Evolutionary conservation across 2,888 invertebrate species (phyloP).

Genomic region (Neoaliturus tenellus): DNA sequence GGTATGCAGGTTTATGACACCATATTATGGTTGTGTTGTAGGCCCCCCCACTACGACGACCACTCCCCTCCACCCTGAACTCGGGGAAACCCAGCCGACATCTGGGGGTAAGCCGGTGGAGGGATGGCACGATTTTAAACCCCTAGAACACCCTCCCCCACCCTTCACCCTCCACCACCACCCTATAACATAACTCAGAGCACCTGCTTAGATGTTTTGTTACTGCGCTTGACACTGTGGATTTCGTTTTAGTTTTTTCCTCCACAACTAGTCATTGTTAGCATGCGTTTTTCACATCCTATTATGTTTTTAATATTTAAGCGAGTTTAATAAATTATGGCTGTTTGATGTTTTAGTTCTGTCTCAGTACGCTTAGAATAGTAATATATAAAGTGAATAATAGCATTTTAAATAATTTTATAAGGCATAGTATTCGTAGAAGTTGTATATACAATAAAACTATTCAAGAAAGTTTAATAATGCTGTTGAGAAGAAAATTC

Average conservation of each 20-base stretch:
- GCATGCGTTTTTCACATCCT: neutral
- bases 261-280: neutral
- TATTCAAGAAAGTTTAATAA: no score
- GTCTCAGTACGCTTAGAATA: no score
- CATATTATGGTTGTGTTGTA: constrained; percentile 20
- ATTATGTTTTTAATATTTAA: no score
- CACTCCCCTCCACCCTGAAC: neutral
- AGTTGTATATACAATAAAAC: no score
- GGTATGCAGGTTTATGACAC: neutral
- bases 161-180: neutral
- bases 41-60: constrained; percentile 41
- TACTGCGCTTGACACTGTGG: neutral
- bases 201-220: no score
- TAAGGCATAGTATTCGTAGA: no score
- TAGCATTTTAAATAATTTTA: no score
- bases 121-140: neutral
- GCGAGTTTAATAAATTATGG: no score
- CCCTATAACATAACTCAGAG: neutral
- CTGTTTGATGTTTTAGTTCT: no score
- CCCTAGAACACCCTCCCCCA: neutral
- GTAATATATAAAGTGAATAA: no score
- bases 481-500: no score
- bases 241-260: no score
- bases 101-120: constrained; percentile 47
- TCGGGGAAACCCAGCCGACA: neutral